These are phyloP conservation scores for Chiridota heheva DNA, from an alignment of 35 echinoderm and acorn worm species.

Conservation along the genomic window DNA sequence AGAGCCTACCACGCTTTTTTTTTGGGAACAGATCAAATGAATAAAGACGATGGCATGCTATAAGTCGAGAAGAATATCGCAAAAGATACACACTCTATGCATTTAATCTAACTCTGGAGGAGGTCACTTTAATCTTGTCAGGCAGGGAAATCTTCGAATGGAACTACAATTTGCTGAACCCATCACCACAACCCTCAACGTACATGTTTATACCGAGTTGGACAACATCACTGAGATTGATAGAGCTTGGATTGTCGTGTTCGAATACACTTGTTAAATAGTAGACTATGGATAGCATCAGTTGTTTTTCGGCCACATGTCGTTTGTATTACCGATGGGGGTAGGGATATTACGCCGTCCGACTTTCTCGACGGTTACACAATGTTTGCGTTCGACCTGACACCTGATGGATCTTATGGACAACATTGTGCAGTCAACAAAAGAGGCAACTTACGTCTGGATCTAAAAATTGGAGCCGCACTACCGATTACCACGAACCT, in stretches of 20 bases:
- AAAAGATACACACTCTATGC: conserved; percentile 64
- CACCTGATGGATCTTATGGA: no score
- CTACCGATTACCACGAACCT: no score
- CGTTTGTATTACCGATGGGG: no score
- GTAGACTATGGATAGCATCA: no score
- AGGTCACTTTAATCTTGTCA: conserved; percentile 52
- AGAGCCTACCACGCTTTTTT: conserved; percentile 58
- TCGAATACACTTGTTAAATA: conserved; percentile 42
- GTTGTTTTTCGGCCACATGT: no score
- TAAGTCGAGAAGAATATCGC: conserved; percentile 64
- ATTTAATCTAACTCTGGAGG: conserved; percentile 65
- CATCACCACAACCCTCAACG: conserved; percentile 34
- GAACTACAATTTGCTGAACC: conserved; percentile 47
- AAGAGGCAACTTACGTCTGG: no score
- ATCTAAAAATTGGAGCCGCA: no score
- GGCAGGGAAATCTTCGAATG: conserved; percentile 55
- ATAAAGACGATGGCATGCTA: conserved; percentile 52
- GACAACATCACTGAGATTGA: conserved; percentile 68
- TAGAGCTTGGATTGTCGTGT: conserved; percentile 43
- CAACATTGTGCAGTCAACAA: no score
- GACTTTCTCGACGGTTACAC: no score
- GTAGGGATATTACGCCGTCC: no score
- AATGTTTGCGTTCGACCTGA: no score
- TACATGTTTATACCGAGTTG: conserved; percentile 62
- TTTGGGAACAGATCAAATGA: conserved; percentile 58